phyloP scores from a whole-genome alignment of 2,113 vertebrate species.

The Gambusia affinis region DNA sequence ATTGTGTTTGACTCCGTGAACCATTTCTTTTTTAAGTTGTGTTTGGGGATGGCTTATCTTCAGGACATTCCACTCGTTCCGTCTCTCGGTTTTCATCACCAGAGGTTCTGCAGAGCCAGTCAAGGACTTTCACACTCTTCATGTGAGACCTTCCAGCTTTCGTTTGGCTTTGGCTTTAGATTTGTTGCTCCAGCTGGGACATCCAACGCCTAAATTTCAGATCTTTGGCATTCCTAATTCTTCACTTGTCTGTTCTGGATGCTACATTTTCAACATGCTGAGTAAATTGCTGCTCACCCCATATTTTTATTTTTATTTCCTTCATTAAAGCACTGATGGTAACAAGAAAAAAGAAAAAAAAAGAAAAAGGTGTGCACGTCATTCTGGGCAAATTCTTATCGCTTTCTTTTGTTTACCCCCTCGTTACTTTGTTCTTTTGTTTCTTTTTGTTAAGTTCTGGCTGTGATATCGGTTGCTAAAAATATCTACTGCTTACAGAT shows the following conservation, averaged over 20 bases:
- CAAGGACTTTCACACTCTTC: conserved; percentile 30
- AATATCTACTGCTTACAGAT: conserved; percentile 1
- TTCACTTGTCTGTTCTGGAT: conserved; percentile 18
- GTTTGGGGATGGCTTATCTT: conserved; percentile 34
- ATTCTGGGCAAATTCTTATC: neutral
- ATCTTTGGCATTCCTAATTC: conserved; percentile 32
- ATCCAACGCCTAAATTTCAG: conserved; percentile 12
- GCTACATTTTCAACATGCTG: neutral
- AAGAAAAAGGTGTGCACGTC: neutral
- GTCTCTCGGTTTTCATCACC: conserved; percentile 17
- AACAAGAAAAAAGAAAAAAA: no score
- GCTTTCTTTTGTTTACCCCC: conserved; percentile 7
- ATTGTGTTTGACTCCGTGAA: neutral
- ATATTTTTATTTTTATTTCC: neutral
- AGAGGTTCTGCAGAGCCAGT: conserved; percentile 24
- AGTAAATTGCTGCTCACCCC: no score
- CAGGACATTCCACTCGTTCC: conserved; percentile 49
- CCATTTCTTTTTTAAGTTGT: neutral
- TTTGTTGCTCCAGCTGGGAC: conserved; percentile 31
- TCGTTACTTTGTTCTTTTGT: neutral
- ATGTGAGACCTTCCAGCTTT: conserved; percentile 43
- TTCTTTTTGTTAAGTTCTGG: conserved; percentile 10
- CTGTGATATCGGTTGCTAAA: neutral
- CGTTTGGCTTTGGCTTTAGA: conserved; percentile 30
- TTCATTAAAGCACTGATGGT: neutral